Evolutionary conservation across 2,797 vertebrate genomes (phyloP).

Genomic region (Periparus ater): DNA sequence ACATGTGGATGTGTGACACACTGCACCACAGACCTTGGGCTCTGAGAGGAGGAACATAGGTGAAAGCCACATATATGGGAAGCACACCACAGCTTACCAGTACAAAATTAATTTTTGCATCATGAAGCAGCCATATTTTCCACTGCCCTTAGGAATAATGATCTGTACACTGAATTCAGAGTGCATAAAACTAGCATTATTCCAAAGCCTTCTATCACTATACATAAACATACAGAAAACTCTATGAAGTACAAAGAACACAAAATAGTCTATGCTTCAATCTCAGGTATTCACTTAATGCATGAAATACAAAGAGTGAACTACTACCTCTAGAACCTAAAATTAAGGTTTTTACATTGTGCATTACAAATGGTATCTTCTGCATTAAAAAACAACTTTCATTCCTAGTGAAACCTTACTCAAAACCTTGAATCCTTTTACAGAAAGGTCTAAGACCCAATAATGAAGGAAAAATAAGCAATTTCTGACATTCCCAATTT

Average conservation of each 20-base stretch:
- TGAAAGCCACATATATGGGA: not conserved
- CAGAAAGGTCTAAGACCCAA: not conserved
- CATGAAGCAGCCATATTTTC: not conserved
- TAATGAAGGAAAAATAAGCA: not conserved
- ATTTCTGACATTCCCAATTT: not conserved
- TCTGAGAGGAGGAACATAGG: not conserved
- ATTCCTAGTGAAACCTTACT: not conserved
- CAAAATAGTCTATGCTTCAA: not conserved
- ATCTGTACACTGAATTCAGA: not conserved
- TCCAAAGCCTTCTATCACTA: not conserved
- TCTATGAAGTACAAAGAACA: not conserved
- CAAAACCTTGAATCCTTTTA: not conserved
- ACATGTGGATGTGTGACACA: accelerated
- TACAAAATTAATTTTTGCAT: not conserved
- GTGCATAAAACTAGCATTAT: not conserved
- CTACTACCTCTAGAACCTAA: not conserved
- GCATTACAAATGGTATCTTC: not conserved
- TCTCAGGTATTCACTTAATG: not conserved
- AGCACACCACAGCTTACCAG: not conserved
- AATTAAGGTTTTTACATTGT: not conserved
- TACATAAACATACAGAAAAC: not conserved
- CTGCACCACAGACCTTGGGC: not conserved
- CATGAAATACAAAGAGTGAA: not conserved
- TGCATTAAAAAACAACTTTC: not conserved
- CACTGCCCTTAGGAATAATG: not conserved